Percentiles rank a stretch among this genome's conserved stretches.
phyloP scores from a whole-genome alignment of 53 echinoderm and acorn worm species.

The Paracentrotus lividus region DNA sequence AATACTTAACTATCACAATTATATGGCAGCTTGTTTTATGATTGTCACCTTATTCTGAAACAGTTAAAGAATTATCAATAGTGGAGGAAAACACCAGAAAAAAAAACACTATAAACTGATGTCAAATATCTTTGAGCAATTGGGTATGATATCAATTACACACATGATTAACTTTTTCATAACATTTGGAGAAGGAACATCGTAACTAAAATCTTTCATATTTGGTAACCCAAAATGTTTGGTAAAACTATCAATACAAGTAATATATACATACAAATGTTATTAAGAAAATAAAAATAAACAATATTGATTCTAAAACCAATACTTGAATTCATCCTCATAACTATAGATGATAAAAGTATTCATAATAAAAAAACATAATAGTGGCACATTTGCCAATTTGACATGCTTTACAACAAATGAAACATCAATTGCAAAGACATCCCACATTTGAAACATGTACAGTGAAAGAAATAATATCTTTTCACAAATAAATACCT shows the following conservation, averaged over 20 bases:
- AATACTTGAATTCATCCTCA: neutral
- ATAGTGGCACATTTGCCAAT: neutral
- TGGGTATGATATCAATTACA: neutral
- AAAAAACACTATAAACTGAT: neutral
- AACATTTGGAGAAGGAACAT: neutral
- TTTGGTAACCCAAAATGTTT: neutral
- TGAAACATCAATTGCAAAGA: neutral
- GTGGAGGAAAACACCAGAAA: neutral
- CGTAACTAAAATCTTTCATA: no score
- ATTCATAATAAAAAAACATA: neutral
- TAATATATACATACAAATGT: neutral
- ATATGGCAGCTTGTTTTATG: constrained; percentile 13
- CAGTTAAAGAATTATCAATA: neutral
- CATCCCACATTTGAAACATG: neutral
- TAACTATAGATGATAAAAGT: neutral
- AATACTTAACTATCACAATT: neutral
- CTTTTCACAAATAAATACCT: constrained; percentile 13
- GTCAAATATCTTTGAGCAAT: neutral
- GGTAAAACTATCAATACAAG: neutral
- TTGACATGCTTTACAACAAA: neutral
- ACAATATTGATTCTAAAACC: neutral
- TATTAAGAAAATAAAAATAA: neutral
- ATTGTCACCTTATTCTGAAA: neutral
- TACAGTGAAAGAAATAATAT: neutral
- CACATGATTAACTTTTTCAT: neutral